A percentile compares a stretch with the other conserved stretches of the same genome.
Evolutionary conservation across 1,140 invertebrate genomes (phyloP).

Genomic region (Ips nitidus): DNA sequence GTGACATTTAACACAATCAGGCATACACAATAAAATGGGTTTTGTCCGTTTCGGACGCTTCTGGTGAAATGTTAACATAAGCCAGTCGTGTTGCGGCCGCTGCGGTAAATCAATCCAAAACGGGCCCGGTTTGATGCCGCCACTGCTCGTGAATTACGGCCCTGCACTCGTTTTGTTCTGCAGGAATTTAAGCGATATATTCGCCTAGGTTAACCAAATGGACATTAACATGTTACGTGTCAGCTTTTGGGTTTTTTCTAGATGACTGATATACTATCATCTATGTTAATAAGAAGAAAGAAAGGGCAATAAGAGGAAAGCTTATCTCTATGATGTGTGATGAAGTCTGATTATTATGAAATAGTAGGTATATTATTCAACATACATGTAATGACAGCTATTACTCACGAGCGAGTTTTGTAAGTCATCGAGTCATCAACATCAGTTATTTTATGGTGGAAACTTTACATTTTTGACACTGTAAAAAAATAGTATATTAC

Average conservation of each 20-base stretch:
- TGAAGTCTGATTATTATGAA: no score
- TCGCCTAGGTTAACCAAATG: constrained; percentile 16
- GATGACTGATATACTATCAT: neutral
- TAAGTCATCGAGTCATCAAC: no score
- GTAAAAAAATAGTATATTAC: no score
- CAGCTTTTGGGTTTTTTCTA: neutral
- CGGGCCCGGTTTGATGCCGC: constrained; percentile 49
- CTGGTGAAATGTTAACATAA: constrained; percentile 38
- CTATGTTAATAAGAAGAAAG: no score
- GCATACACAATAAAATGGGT: constrained; percentile 36
- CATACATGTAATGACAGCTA: no score
- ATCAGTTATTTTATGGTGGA: no score
- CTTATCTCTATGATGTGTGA: no score
- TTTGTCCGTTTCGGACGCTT: constrained; percentile 38
- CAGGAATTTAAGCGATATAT: constrained; percentile 32
- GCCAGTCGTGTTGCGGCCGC: constrained; percentile 37
- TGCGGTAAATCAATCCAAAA: constrained; percentile 50
- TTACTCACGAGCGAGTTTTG: no score
- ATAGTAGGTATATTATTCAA: no score
- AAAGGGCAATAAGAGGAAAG: no score
- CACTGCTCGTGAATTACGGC: constrained; percentile 31
- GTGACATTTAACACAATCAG: constrained; percentile 34
- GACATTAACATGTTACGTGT: constrained; percentile 21
- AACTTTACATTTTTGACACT: no score
- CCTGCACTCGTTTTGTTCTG: constrained; percentile 26